Evolutionary conservation across 2,113 vertebrate genomes (phyloP), one percentile per base, ranked within the genome.

Genomic region (Condylura cristata): DNA sequence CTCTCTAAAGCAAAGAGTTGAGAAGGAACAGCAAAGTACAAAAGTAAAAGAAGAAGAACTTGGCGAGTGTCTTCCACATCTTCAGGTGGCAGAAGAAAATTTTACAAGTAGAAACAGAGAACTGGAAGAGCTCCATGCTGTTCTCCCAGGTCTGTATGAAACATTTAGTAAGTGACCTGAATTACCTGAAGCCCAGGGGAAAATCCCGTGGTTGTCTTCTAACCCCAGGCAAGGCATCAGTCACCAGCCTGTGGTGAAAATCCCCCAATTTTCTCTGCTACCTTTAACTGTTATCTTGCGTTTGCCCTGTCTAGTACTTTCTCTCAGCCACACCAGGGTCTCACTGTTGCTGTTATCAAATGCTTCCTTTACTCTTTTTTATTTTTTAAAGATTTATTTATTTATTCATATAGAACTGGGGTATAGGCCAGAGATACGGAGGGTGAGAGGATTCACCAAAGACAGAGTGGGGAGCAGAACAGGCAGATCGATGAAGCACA

Each of bases 31-130:
- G 0, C 13, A 78, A 63, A 93, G 48, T 51, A 76, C 8, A 51
- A 95, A 90, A 92, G 44, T 48, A n/a, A 92, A 88, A 3, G 95
- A 98, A 74, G 65, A 97, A 39, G 82, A 98, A 48, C 90, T 98
- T 32, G 65, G 32, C 0, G 22, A 65, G 9, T 97, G 71, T 72
- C 91, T 95, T 78, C 89, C 97, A 6, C 56, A 92, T 6, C 91
- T 98, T 82, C 90, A 98, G 3, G 24, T 37, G 75, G 78, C 71
- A 4, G 91, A 96, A 84, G 90, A 76, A 30, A 65, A 94, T 3
- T 94, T 17, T 46, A 61, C 37, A 28, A 41, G 76, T 46, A 94
- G 89, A 22, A 13, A 10, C 2, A 28, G 0, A 53, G 22, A 0
- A 30, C 79, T 95, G 0, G 10, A 97, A 46, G 94, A 94, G 18